A percentile compares a stretch with the other conserved stretches of the same genome.
phyloP scores from a whole-genome alignment of 2,888 invertebrate genomes.

The Cepaea hortensis region DNA sequence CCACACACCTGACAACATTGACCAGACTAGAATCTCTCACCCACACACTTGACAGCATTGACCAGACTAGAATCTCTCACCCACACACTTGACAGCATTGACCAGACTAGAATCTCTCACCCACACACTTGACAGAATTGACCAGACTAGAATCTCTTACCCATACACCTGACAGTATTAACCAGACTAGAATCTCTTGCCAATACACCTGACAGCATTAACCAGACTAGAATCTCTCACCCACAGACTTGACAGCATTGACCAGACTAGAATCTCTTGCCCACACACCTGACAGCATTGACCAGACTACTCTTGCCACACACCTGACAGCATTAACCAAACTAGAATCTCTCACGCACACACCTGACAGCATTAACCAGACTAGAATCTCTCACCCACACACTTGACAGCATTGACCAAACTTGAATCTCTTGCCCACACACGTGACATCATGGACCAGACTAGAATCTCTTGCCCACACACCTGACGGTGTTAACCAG shows the following conservation, averaged over 20 bases:
- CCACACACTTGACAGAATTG: slow-evolving; percentile 77
- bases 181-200: no score
- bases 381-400: slow-evolving; percentile 72
- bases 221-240: no score
- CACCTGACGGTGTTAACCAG: no score
- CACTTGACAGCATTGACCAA: slow-evolving; percentile 76
- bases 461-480: no score
- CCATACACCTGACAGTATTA: slow-evolving; percentile 78
- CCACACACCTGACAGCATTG: slow-evolving; percentile 76
- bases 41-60: slow-evolving; percentile 76
- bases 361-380: slow-evolving; percentile 79
- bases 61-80: no score
- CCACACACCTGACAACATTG: no score
- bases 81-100: slow-evolving; percentile 76
- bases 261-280: no score
- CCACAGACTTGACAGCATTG: no score
- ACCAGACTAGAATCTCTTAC: slow-evolving; percentile 76
- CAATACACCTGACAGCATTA: not conserved
- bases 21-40: no score
- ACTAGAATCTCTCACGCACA: slow-evolving; percentile 72
- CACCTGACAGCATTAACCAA: slow-evolving; percentile 78
- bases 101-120: slow-evolving; percentile 76
- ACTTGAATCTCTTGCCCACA: not conserved
- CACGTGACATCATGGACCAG: no score
- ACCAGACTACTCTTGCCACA: slow-evolving; percentile 2